Conservation (phyloP, 2,797 vertebrate genomes). For the Hyperoplus immaculatus region DNA sequence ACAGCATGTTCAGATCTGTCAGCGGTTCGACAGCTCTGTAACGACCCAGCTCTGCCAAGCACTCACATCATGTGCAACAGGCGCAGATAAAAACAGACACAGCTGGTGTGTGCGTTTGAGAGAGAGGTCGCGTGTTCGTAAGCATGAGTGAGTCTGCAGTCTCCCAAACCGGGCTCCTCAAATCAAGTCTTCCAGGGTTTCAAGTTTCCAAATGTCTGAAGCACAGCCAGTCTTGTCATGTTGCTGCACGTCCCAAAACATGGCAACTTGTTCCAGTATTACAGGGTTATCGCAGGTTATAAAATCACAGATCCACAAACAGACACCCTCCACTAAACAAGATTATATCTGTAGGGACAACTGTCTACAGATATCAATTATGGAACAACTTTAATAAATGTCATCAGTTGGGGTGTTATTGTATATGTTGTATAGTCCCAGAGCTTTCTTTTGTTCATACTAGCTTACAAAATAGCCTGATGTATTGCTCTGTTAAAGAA, state of each 20-base stretch:
- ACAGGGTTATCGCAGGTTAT: not conserved
- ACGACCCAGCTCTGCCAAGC: slow-evolving; percentile 30
- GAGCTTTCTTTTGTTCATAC: not conserved
- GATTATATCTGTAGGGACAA: not conserved
- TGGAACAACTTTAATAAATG: too few relatives aligned
- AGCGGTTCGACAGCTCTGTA: slow-evolving; percentile 31
- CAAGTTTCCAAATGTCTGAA: not conserved
- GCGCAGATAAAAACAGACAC: slow-evolving; percentile 49
- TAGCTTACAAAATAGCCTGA: not conserved
- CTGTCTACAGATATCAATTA: too few relatives aligned
- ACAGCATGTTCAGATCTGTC: slow-evolving; percentile 11
- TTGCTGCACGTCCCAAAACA: not conserved
- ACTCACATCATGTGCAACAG: slow-evolving; percentile 20
- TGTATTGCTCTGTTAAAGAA: not conserved
- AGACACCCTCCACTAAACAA: not conserved
- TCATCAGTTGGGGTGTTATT: not conserved
- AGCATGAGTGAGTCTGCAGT: not conserved
- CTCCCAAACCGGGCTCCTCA: not conserved
- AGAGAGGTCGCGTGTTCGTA: not conserved
- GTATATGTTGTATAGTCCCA: too few relatives aligned
- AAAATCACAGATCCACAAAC: slow-evolving; percentile 7
- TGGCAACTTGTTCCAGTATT: not conserved
- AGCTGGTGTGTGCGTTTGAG: slow-evolving; percentile 52
- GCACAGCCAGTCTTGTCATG: not conserved
- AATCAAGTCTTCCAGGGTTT: not conserved